These are phyloP conservation scores for Polietes domitor DNA, from an alignment of 2,888 invertebrate species.

Conservation along the genomic window DNA sequence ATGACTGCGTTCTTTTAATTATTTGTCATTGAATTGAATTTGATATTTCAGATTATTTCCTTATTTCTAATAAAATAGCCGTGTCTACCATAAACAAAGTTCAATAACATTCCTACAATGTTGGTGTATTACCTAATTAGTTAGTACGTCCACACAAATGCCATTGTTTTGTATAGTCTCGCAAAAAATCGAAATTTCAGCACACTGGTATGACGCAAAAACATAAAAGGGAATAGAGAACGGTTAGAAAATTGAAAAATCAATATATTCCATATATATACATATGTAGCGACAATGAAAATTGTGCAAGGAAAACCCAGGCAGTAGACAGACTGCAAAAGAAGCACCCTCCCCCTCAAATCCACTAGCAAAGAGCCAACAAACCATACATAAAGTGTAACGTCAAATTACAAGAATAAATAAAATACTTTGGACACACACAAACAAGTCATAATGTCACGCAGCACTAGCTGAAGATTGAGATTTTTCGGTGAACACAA, in stretches of 20 bases:
- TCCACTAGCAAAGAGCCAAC: conserved; percentile 2
- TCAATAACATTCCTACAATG: conserved; percentile 18
- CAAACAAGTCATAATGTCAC: background rate
- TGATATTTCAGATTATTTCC: too few species aligned
- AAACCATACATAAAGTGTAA: conserved; percentile 9
- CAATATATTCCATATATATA: conserved; percentile 56
- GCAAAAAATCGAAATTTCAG: too few species aligned
- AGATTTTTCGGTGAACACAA: conserved; percentile 12
- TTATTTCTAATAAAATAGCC: too few species aligned
- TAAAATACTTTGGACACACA: background rate
- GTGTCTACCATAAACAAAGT: conserved; percentile 3
- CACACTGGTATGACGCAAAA: background rate
- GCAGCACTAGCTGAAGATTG: background rate
- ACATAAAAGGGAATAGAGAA: background rate
- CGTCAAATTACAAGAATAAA: background rate
- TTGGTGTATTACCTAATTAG: too few species aligned
- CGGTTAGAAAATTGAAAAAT: conserved; percentile 42
- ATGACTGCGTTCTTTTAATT: too few species aligned
- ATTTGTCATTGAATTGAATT: too few species aligned
- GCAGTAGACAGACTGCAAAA: conserved; percentile 20
- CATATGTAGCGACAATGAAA: conserved; percentile 55
- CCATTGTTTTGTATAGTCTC: background rate
- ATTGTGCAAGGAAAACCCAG: conserved; percentile 49
- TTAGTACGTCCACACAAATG: too few species aligned
- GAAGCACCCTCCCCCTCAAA: too few species aligned